Evolutionary conservation across 2,888 invertebrate species (phyloP).

Genomic region (Trachelus stipa): DNA sequence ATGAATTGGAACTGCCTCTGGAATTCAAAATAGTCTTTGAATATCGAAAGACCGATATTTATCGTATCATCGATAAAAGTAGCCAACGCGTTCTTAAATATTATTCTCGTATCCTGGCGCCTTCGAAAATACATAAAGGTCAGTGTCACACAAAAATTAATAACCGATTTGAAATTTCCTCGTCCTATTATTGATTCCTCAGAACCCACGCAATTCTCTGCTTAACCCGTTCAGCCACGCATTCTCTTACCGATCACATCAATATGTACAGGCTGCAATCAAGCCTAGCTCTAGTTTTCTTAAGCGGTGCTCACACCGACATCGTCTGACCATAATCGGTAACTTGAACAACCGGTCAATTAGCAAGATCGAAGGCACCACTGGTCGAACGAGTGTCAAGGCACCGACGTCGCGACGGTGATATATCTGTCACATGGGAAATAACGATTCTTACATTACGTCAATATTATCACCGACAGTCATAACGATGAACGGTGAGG

Average conservation of each 20-base stretch:
- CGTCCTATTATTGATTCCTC: conserved; percentile 13
- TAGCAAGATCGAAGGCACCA: conserved; percentile 1
- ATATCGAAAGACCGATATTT: background rate
- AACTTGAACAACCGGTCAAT: conserved; percentile 58
- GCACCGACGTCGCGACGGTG: background rate
- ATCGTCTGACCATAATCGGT: conserved; percentile 49
- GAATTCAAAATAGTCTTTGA: background rate
- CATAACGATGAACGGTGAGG: background rate
- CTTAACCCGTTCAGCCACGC: background rate
- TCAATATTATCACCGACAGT: background rate
- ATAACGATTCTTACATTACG: background rate
- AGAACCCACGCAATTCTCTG: background rate
- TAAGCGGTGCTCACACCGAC: background rate
- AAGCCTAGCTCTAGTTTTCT: background rate
- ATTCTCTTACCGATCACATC: background rate
- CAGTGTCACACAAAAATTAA: conserved; percentile 27
- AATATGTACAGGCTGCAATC: background rate
- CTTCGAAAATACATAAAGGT: conserved; percentile 26
- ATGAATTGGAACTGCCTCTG: too few species aligned
- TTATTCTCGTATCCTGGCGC: background rate
- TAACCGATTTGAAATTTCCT: conserved; percentile 21
- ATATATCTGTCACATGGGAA: background rate
- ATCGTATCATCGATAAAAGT: background rate
- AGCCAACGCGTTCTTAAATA: background rate
- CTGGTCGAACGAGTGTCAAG: background rate